Base-by-base conservation (phyloP, 1,140 invertebrate species). In the Drosophila persimilis region DNA sequence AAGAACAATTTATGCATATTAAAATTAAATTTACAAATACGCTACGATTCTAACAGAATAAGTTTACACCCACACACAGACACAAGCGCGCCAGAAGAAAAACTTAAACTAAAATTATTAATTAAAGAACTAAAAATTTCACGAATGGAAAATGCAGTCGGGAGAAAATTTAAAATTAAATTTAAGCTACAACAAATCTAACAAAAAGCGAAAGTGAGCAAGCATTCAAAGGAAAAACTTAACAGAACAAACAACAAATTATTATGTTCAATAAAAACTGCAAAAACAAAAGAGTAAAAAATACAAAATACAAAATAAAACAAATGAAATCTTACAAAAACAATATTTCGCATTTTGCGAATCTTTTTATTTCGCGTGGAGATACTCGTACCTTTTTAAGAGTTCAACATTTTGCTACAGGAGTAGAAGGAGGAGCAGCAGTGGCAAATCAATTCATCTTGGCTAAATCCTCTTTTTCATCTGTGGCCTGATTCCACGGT, bases 281-380 rank as follows among this genome's bases (percentile, higher is more conserved):
- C 24, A 69, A 69, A 67, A 67, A 52, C 48, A 73, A 73, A 64
- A 39, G 65, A 81, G 71, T 72, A 76, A 86, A 57, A 85, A 86
- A 83, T 88, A 88, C 83, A 86, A 86, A 88, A 86, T 88, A 86
- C 62, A 63, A 71, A 86, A 75, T 55, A 76, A 75, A 76, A 70
- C 78, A 84, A 39, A 71, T 54, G 75, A 88, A 88, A 89, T 88
- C 84, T 88, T 75, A 86, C 66, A 83, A 72, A 60, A 77, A 66
- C 62, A 57, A 35, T 9, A 43, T 29, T 0, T 8, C 9, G 6
- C 46, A 46, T n/a, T 46, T 69, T 5, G 35, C 35, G 35, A 39
- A 20, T 59, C 31, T 46, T 39, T 20, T 26, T 35, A 26, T 35
- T 58, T 64, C 45, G 4, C 15, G 45, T 29, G 11, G 8, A 31